A percentile compares a stretch with the other conserved stretches of the same genome.
phyloP scores from a whole-genome alignment of 2,113 vertebrate genomes.

The Rallus limicola region DNA sequence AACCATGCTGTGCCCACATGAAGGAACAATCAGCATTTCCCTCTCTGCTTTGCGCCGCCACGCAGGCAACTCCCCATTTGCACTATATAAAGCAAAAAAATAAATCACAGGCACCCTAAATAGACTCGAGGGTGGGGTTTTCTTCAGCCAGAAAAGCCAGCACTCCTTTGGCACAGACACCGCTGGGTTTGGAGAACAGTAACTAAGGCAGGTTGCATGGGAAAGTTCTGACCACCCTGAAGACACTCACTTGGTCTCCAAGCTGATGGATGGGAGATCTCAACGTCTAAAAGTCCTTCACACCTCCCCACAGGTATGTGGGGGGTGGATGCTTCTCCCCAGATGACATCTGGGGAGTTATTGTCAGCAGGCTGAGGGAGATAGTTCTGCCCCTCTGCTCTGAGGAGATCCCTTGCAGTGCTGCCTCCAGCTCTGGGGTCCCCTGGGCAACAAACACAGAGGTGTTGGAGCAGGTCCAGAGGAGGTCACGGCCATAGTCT shows the following conservation, averaged over 20 bases:
- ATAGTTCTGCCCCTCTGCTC: background rate
- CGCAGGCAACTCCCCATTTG: background rate
- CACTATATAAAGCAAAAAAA: background rate
- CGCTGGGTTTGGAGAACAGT: background rate
- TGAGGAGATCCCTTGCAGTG: rapidly evolving
- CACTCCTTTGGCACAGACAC: background rate
- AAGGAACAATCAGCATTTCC: background rate
- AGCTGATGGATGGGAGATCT: background rate
- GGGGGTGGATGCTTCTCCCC: background rate
- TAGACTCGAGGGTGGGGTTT: background rate
- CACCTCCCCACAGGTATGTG: rapidly evolving
- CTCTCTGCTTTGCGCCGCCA: background rate
- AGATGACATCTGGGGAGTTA: background rate
- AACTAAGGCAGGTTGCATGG: background rate
- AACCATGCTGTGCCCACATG: background rate
- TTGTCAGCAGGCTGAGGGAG: rapidly evolving
- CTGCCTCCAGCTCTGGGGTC: background rate
- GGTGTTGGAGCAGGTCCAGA: rapidly evolving
- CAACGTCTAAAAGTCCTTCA: background rate
- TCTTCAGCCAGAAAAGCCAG: background rate
- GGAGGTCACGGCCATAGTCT: rapidly evolving
- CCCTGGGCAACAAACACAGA: rapidly evolving
- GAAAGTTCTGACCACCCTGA: background rate
- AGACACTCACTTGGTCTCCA: rapidly evolving
- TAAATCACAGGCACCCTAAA: background rate